Base-by-base conservation (phyloP, 2,113 vertebrate species). In the Serranochromis macrocephalus region DNA sequence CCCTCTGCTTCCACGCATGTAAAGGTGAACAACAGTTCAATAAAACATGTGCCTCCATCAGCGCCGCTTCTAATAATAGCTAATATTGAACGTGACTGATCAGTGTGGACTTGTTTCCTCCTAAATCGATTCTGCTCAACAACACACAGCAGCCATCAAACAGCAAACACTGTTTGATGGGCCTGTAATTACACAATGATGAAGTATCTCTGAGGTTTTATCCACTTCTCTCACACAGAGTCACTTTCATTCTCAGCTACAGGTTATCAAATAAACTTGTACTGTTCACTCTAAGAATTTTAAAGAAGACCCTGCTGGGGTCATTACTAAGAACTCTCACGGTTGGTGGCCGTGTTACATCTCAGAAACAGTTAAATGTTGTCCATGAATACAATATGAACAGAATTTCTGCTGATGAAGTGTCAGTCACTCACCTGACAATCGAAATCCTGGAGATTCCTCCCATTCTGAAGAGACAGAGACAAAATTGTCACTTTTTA, bases 391-490 rank as follows among this genome's bases (percentile, higher is more conserved):
- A 73, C 40, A 45, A 2, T 7, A 17, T 26, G 40, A 73, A 42
- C 14, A 7, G 13, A 47, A 0, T 4, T 11, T 29, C 68, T 75
- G 40, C 12, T 47, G 68, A 47, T 49, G 24, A 38, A 66, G 61
- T 66, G 33, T 66, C 61, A 21, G 4, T 38, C 33, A 21, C 97
- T 97, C 95, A 98, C 98, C 97, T 98, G 98, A 92, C 98, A 98
- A 93, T 99, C 97, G 40, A 99, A 98, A 93, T 99, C 98, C 96
- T 99, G 98, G 90, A 99, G 97, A 90, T 98, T 98, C 86, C 97
- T 96, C 88, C 97, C 97, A 57, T 97, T 98, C 98, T 99, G 96
- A 93, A 87, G 94, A 93, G 51, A 90, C 3, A 87, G 2, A 89
- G 7, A 89, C 14, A 89, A 24, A 68, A 1, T 3, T 2, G 2